Conservation (phyloP, 2,797 vertebrate genomes). For the Pseudocheirus occidentalis region DNA sequence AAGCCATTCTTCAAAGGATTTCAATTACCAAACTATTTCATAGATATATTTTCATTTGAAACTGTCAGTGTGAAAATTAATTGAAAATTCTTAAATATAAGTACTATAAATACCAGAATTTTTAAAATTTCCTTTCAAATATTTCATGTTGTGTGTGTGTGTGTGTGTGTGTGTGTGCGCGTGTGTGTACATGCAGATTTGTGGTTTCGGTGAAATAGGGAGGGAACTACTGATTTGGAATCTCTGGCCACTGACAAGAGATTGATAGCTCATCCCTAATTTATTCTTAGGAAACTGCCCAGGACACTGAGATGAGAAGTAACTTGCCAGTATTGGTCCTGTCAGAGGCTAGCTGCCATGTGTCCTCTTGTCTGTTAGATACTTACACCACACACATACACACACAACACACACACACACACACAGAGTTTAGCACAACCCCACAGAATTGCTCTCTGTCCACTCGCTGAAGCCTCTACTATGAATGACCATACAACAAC, state of each 20-base stretch:
- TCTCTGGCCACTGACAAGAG: not conserved
- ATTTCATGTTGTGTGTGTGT: not conserved
- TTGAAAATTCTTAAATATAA: slow-evolving; percentile 29
- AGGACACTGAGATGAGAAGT: not conserved
- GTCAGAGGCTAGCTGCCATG: not conserved
- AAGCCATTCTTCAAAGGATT: slow-evolving; percentile 47
- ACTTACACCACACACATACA: not conserved
- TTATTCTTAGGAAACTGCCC: not conserved
- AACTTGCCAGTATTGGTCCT: not conserved
- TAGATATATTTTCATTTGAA: not conserved
- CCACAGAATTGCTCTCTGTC: slow-evolving; percentile 2
- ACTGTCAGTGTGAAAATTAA: not conserved
- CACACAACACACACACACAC: not conserved
- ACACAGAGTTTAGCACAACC: not conserved
- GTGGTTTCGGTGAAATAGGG: not conserved
- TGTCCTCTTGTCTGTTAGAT: not conserved
- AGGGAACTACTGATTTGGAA: not conserved
- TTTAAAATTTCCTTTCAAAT: not conserved
- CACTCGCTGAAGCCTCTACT: slow-evolving; percentile 27
- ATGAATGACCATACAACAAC: not conserved
- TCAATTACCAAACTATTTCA: not conserved
- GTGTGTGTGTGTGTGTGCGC: too few species aligned
- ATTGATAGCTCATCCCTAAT: not conserved
- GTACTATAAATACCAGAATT: slow-evolving; percentile 17
- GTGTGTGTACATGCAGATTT: not conserved